These are phyloP conservation scores for Hydra vulgaris DNA, from an alignment of 30 jellyfish, hydroid and myxozoan genomes.

Conservation along the genomic window DNA sequence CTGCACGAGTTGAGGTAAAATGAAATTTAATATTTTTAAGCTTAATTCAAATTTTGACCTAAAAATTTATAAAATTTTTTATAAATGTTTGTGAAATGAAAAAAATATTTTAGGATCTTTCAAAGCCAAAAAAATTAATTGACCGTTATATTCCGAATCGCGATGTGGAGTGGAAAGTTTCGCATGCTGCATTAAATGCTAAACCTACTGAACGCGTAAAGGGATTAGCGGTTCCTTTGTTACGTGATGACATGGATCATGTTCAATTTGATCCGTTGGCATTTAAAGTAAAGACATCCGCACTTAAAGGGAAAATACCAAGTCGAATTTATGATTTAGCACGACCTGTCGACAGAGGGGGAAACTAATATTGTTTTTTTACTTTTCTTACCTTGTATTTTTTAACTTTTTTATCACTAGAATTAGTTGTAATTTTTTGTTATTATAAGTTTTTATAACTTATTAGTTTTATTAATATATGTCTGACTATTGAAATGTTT, in stretches of 20 bases:
- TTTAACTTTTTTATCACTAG: neutral
- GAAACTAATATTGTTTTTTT: neutral
- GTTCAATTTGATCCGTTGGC: constrained; percentile 95
- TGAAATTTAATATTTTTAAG: too few species aligned
- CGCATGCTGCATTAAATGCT: constrained; percentile 49
- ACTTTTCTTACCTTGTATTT: neutral
- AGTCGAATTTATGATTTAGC: constrained; percentile 69
- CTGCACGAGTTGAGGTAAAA: constrained; percentile 39
- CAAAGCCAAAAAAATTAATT: constrained; percentile 57
- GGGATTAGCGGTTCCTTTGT: constrained; percentile 54
- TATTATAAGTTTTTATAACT: too few species aligned
- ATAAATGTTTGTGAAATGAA: too few species aligned
- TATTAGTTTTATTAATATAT: too few species aligned
- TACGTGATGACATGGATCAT: constrained; percentile 84
- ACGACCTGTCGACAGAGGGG: constrained; percentile 32
- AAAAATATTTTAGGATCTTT: constrained; percentile 50
- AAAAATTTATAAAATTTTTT: too few species aligned
- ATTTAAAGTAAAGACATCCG: constrained; percentile 56
- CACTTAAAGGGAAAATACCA: constrained; percentile 54
- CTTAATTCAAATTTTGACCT: too few species aligned
- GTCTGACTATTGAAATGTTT: too few species aligned
- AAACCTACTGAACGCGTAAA: constrained; percentile 48
- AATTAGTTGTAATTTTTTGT: too few species aligned
- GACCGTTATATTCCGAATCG: constrained; percentile 61
- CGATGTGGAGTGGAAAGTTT: constrained; percentile 70